These are phyloP conservation scores for Drosophila dives DNA, from an alignment of 2,888 invertebrate genomes.

Conservation along the genomic window DNA sequence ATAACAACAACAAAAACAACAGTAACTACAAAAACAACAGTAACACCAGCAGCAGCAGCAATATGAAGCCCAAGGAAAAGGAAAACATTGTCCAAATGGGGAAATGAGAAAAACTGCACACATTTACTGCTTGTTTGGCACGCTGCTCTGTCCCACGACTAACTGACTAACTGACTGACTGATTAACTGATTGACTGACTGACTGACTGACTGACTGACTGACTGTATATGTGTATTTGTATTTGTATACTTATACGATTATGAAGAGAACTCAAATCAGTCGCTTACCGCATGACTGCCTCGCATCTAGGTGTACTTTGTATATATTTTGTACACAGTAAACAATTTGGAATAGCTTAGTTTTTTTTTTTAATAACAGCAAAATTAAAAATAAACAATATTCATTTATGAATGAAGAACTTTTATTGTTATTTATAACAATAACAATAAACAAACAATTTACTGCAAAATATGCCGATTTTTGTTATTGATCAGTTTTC, in stretches of 20 bases:
- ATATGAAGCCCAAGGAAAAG: neutral
- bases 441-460: neutral
- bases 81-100: neutral
- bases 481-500: neutral
- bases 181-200: neutral
- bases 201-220: slow-evolving; percentile 1
- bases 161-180: neutral
- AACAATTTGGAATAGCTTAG: neutral
- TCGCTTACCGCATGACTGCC: slow-evolving; percentile 19
- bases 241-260: slow-evolving; percentile 4
- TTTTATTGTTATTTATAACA: neutral
- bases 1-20: slow-evolving; percentile 6
- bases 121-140: slow-evolving; percentile 39
- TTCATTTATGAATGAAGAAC: too few relatives aligned
- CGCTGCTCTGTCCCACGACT: slow-evolving; percentile 48
- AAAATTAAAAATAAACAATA: neutral
- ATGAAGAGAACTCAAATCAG: slow-evolving; percentile 41
- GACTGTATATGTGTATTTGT: neutral
- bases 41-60: neutral
- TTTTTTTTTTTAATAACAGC: neutral
- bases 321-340: neutral
- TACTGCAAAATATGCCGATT: neutral
- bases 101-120: slow-evolving; percentile 32
- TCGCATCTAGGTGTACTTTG: neutral
- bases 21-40: neutral